Conservation (phyloP, 1,140 invertebrate genomes). For the Melanaphis sacchari region DNA sequence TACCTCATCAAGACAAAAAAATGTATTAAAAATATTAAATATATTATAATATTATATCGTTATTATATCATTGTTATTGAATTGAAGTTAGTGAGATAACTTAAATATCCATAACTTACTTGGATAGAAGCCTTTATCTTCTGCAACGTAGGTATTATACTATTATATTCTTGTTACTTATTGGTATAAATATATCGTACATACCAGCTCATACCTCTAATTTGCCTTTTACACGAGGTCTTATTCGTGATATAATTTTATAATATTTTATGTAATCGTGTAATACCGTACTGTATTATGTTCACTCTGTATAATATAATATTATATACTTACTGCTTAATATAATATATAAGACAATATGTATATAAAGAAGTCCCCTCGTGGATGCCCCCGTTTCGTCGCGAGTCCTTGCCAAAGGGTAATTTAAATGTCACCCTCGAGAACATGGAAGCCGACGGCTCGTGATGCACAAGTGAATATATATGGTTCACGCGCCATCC, state of each 20-base stretch:
- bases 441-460: slow-evolving; percentile 17
- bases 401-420: background rate
- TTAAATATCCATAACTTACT: background rate
- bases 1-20: background rate
- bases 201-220: too few species aligned
- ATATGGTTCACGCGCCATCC: background rate
- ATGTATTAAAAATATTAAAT: background rate
- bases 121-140: too few species aligned
- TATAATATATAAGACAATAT: background rate
- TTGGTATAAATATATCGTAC: too few species aligned
- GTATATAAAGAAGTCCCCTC: background rate
- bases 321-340: background rate
- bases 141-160: background rate
- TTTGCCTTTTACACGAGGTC: too few species aligned
- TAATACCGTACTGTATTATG: background rate
- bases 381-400: background rate
- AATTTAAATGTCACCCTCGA: slow-evolving; percentile 37
- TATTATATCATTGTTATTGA: background rate
- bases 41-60: background rate
- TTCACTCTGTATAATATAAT: background rate
- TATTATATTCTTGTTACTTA: background rate
- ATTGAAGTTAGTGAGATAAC: background rate
- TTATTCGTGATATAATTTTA: background rate
- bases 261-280: background rate
- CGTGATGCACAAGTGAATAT: background rate